Evolutionary conservation across 2,888 invertebrate species (phyloP).

Genomic region (Orthosia gothica): DNA sequence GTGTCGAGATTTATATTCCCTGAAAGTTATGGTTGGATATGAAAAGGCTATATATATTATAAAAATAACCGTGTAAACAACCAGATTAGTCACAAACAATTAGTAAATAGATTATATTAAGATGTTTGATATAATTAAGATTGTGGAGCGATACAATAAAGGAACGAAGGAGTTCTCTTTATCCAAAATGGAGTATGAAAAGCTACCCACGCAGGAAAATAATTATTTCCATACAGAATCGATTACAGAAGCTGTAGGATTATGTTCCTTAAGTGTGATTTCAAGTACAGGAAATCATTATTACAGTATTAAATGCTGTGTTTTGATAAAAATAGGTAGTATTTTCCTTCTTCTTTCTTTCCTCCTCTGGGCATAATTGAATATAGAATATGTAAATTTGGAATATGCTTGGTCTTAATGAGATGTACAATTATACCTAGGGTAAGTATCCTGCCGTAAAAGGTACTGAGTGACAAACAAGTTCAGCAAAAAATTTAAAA

Average conservation of each 20-base stretch:
- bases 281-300: constrained; percentile 12
- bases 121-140: constrained; percentile 7
- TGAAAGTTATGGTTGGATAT: neutral
- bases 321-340: neutral
- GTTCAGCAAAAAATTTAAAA: too few species aligned
- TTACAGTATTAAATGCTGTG: neutral
- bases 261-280: constrained; percentile 1
- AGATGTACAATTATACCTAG: too few species aligned
- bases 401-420: neutral
- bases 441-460: too few species aligned
- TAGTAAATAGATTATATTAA: neutral
- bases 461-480: too few species aligned
- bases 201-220: constrained; percentile 3
- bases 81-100: neutral
- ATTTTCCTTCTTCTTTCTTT: too few species aligned
- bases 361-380: neutral
- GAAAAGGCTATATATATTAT: neutral
- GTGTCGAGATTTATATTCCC: constrained; percentile 21
- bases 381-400: neutral
- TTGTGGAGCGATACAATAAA: neutral
- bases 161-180: neutral
- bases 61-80: neutral
- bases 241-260: neutral
- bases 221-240: neutral
- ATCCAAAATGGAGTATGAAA: neutral